Conservation (phyloP, 1,140 invertebrate genomes). For the Colletes gigas region DNA sequence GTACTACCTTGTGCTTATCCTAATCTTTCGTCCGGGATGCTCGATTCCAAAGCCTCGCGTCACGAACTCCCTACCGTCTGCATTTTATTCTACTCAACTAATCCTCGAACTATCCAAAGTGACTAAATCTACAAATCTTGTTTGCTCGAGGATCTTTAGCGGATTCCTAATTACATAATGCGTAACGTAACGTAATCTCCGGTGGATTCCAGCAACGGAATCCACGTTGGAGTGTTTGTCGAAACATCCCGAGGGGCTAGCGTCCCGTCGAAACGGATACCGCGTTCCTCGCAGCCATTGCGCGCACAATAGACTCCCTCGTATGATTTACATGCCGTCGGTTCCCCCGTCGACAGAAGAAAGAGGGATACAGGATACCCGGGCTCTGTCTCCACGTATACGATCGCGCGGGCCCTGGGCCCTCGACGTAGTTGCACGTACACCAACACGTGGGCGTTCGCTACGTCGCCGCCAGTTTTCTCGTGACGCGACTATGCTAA, state of each 20-base stretch:
- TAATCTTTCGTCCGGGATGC: too few species aligned
- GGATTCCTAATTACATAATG: too few species aligned
- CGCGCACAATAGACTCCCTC: slow-evolving; percentile 63
- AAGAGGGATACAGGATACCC: slow-evolving; percentile 34
- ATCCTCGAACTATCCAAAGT: too few species aligned
- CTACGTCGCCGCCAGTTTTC: slow-evolving; percentile 54
- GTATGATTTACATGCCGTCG: slow-evolving; percentile 71
- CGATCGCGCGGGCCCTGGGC: slow-evolving; percentile 20
- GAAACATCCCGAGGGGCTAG: not conserved
- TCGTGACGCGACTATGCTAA: slow-evolving; percentile 78
- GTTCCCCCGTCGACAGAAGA: slow-evolving; percentile 35
- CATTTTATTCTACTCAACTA: too few species aligned
- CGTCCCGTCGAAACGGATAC: slow-evolving; percentile 33
- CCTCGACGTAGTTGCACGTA: slow-evolving; percentile 53
- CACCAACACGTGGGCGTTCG: slow-evolving; percentile 61
- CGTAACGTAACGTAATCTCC: too few species aligned
- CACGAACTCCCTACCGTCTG: too few species aligned
- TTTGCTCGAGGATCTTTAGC: too few species aligned
- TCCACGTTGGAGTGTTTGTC: not conserved
- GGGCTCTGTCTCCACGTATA: slow-evolving; percentile 38
- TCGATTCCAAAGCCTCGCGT: too few species aligned
- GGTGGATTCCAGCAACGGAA: too few species aligned
- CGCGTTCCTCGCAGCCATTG: slow-evolving; percentile 43
- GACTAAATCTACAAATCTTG: too few species aligned
- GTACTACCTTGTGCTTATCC: too few species aligned